Conservation (phyloP, 2,113 vertebrate species). For the Bubo scandiacus region DNA sequence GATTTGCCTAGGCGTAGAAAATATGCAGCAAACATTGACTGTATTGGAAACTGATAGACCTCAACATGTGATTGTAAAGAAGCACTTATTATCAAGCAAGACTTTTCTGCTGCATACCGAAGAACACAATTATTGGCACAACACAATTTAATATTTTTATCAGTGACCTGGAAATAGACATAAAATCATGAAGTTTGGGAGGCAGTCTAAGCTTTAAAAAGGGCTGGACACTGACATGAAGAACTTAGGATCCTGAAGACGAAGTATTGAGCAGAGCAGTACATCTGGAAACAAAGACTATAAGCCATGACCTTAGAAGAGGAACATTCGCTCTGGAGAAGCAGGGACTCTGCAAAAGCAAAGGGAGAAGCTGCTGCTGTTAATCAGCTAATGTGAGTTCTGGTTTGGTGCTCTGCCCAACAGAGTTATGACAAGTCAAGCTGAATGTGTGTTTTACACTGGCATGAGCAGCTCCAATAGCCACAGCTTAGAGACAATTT, state of each 20-base stretch:
- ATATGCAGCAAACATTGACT: not conserved
- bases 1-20: not conserved
- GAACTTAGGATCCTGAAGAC: not conserved
- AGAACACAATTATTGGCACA: not conserved
- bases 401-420: not conserved
- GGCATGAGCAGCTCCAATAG: not conserved
- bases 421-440: not conserved
- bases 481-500: not conserved
- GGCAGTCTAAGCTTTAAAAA: not conserved
- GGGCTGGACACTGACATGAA: not conserved
- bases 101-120: not conserved
- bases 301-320: not conserved
- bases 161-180: not conserved
- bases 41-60: not conserved
- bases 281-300: not conserved
- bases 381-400: not conserved
- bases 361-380: not conserved
- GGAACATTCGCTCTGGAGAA: not conserved
- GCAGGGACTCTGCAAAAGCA: not conserved
- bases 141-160: not conserved
- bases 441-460: not conserved
- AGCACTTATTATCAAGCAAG: not conserved
- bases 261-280: not conserved
- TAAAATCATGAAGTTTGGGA: not conserved
- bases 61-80: not conserved